Conservation (phyloP, 2,888 invertebrate species). For the Ochropleura plecta region DNA sequence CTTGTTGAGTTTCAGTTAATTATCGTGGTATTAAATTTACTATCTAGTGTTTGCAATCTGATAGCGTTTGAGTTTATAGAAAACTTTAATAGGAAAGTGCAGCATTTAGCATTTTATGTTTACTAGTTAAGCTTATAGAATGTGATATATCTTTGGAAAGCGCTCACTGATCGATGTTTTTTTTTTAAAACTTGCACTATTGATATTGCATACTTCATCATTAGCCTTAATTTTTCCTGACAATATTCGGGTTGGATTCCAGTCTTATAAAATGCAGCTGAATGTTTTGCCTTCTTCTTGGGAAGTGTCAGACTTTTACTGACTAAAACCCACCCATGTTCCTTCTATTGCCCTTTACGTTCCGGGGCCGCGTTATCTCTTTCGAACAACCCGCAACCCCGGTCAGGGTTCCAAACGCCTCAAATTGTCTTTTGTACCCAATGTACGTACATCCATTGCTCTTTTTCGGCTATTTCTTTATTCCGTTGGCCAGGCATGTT, state of each 20-base stretch:
- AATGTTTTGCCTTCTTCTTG: no score
- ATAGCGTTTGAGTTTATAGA: conserved; percentile 23
- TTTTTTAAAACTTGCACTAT: not conserved
- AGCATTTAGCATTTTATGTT: not conserved
- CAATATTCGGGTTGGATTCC: not conserved
- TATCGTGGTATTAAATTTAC: conserved; percentile 36
- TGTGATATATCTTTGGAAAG: not conserved
- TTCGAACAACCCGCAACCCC: no score
- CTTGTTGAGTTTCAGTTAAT: conserved; percentile 32
- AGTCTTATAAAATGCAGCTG: not conserved
- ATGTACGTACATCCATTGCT: not conserved
- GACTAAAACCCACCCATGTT: no score
- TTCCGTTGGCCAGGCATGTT: conserved; percentile 26
- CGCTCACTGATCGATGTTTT: not conserved
- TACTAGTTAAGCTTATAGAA: not conserved
- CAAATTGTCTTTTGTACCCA: not conserved
- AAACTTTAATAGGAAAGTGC: conserved; percentile 14
- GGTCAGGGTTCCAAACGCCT: no score
- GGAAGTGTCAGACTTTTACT: no score
- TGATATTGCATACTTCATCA: not conserved
- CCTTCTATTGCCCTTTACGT: no score
- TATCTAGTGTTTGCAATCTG: conserved; percentile 21
- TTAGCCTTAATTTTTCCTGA: not conserved
- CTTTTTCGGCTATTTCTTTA: conserved; percentile 30
- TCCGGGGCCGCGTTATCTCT: no score